These are phyloP conservation scores for Heliconius sara DNA, from an alignment of 2,888 invertebrate genomes.

Conservation along the genomic window DNA sequence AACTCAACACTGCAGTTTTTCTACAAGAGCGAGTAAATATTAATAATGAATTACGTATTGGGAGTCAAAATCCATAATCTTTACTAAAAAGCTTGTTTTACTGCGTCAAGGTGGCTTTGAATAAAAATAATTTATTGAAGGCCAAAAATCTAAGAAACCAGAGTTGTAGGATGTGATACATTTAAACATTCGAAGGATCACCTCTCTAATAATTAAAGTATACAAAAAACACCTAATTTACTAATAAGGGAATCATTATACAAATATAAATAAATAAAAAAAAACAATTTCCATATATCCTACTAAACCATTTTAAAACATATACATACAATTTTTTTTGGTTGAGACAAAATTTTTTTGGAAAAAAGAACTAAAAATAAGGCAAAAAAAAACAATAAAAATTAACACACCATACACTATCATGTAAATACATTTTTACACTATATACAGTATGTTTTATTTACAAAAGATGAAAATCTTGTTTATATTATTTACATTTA, in stretches of 20 bases:
- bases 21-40: not conserved
- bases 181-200: not conserved
- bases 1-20: not conserved
- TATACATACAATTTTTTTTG: conserved; percentile 50
- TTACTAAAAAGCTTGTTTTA: too few species aligned
- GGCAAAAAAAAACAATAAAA: conserved; percentile 63
- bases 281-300: not conserved
- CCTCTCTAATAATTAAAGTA: not conserved
- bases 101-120: not conserved
- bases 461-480: conserved; percentile 62
- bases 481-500: conserved; percentile 51
- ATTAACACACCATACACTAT: conserved; percentile 68
- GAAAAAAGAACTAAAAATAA: conserved; percentile 57
- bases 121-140: not conserved
- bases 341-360: conserved; percentile 54
- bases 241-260: not conserved
- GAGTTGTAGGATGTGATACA: not conserved
- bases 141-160: not conserved
- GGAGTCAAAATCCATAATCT: too few species aligned
- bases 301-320: not conserved
- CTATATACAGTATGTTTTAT: conserved; percentile 64
- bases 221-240: not conserved
- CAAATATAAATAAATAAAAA: not conserved
- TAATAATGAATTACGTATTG: too few species aligned
- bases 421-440: conserved; percentile 64